These are phyloP conservation scores for Subanguina moxae DNA, from an alignment of 1,140 invertebrate genomes.

Conservation along the genomic window DNA sequence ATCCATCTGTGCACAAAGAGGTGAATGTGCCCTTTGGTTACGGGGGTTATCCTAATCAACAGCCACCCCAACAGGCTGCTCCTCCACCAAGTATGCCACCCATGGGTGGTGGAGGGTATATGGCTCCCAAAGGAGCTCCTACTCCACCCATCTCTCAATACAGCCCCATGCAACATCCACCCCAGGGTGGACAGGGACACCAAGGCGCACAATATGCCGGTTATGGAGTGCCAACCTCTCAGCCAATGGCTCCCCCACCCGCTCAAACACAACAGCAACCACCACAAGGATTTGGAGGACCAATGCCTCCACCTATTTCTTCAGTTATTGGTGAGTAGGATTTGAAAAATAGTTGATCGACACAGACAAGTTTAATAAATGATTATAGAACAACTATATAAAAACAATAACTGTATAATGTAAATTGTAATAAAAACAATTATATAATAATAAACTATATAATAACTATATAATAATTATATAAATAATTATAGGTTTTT, in stretches of 20 bases:
- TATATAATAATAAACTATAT: no score
- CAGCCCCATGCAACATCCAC: neutral
- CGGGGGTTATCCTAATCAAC: neutral
- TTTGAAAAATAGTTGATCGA: no score
- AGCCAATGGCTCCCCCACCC: slow-evolving; percentile 2
- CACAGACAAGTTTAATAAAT: no score
- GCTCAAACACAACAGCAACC: neutral
- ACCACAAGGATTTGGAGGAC: neutral
- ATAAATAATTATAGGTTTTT: no score
- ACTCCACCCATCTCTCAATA: neutral
- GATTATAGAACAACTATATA: no score
- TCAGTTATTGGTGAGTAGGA: neutral
- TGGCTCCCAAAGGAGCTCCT: neutral
- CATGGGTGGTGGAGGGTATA: neutral
- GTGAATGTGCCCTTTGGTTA: neutral
- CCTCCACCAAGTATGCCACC: neutral
- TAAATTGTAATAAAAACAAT: no score
- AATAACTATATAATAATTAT: no score
- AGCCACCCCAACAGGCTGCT: neutral
- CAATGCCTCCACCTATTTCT: neutral
- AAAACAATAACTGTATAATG: no score
- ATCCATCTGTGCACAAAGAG: neutral
- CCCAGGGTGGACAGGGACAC: neutral
- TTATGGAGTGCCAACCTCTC: neutral
- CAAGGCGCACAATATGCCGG: neutral